These are phyloP conservation scores for Falco punctatus DNA, from an alignment of 2,113 vertebrate genomes.

Conservation along the genomic window DNA sequence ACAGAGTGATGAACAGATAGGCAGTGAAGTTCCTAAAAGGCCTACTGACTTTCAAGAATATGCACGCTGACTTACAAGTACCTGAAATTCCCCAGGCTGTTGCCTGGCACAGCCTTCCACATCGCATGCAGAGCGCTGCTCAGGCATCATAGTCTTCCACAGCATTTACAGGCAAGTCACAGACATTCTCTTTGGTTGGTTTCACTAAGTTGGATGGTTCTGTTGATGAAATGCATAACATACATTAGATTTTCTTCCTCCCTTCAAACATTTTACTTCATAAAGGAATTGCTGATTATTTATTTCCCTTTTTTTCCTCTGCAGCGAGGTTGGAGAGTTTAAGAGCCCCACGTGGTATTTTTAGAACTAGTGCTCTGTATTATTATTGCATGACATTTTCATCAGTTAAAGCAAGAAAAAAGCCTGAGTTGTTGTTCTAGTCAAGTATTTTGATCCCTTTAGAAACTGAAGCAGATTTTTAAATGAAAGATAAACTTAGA, in stretches of 20 bases:
- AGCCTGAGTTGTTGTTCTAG: neutral
- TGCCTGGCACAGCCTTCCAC: neutral
- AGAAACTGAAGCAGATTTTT: neutral
- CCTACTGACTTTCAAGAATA: neutral
- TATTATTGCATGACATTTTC: no score
- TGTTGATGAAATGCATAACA: neutral
- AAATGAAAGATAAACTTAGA: neutral
- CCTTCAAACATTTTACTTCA: neutral
- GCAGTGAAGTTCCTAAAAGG: neutral
- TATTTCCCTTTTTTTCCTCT: neutral
- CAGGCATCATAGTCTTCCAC: accelerated
- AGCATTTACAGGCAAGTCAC: neutral
- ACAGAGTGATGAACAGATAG: accelerated
- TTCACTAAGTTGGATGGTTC: neutral
- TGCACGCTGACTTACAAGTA: neutral
- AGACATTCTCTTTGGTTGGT: neutral
- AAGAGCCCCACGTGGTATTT: no score
- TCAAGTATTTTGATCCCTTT: neutral
- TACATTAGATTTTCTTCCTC: neutral
- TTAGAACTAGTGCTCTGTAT: no score
- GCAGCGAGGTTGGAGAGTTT: no score
- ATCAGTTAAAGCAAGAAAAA: neutral
- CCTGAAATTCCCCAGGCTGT: neutral
- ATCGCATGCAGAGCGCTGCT: neutral
- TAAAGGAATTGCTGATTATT: neutral